phyloP scores from a whole-genome alignment of 2,888 invertebrate genomes.

The Aspidiotus destructor region DNA sequence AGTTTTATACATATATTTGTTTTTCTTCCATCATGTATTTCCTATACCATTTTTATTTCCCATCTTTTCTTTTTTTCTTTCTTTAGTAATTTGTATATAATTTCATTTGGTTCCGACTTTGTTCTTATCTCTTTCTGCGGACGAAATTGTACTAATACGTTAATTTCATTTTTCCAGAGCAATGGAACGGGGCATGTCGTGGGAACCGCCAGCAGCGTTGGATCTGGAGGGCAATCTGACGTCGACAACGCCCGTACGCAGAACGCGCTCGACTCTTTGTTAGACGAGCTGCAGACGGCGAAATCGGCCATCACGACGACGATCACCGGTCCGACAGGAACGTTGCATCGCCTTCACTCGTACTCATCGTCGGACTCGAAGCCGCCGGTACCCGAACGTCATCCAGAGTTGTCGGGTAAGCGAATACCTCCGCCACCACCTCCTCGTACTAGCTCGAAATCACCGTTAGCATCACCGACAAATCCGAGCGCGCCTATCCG shows the following conservation, averaged over 20 bases:
- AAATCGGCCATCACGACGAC: constrained; percentile 36
- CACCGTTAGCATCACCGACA: constrained; percentile 75
- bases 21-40: too few species aligned
- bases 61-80: too few species aligned
- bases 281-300: constrained; percentile 86
- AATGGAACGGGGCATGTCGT: constrained; percentile 36
- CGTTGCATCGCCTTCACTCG: constrained; percentile 66
- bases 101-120: too few species aligned
- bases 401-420: constrained; percentile 63
- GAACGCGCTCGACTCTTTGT: constrained; percentile 94
- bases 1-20: too few species aligned
- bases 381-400: constrained; percentile 74
- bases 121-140: too few species aligned
- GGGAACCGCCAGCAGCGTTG: constrained; percentile 36
- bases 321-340: constrained; percentile 13
- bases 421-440: constrained; percentile 84
- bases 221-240: constrained; percentile 50
- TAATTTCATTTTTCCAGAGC: constrained; percentile 22
- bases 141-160: too few species aligned
- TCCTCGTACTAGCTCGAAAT: constrained; percentile 80
- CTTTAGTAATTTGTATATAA: too few species aligned
- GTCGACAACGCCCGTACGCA: constrained; percentile 55
- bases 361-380: constrained; percentile 70
- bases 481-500: constrained; percentile 45
- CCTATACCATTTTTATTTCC: too few species aligned